Evolutionary conservation across 2,113 vertebrate species (phyloP).

Genomic region (Willisornis vidua): DNA sequence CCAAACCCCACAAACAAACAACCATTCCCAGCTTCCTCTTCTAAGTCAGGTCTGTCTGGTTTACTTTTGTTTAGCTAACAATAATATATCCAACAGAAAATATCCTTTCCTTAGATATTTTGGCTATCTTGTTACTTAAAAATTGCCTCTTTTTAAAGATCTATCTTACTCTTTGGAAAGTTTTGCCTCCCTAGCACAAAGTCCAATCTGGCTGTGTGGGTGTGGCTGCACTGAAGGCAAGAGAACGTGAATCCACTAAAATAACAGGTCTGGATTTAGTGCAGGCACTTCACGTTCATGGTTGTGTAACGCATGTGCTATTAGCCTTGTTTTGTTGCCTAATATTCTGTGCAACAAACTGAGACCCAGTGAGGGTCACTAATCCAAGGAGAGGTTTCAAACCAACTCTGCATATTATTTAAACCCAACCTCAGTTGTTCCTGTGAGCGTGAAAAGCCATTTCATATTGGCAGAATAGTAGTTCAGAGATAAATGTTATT

Average conservation of each 20-base stretch:
- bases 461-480: neutral
- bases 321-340: neutral
- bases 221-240: neutral
- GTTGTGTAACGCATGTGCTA: neutral
- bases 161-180: neutral
- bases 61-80: neutral
- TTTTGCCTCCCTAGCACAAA: neutral
- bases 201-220: neutral
- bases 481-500: neutral
- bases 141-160: neutral
- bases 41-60: constrained; percentile 13
- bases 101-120: neutral
- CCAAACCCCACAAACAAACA: neutral
- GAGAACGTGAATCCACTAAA: neutral
- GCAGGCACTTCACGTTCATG: neutral
- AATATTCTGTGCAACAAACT: neutral
- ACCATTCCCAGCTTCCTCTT: neutral
- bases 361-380: neutral
- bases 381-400: neutral
- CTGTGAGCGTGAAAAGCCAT: neutral
- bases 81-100: neutral
- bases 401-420: neutral
- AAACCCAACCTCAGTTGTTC: neutral
- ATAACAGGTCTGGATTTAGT: neutral
- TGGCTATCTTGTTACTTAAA: neutral